phyloP scores from a whole-genome alignment of 2,888 invertebrate genomes.

The Argyresthia goedartella region DNA sequence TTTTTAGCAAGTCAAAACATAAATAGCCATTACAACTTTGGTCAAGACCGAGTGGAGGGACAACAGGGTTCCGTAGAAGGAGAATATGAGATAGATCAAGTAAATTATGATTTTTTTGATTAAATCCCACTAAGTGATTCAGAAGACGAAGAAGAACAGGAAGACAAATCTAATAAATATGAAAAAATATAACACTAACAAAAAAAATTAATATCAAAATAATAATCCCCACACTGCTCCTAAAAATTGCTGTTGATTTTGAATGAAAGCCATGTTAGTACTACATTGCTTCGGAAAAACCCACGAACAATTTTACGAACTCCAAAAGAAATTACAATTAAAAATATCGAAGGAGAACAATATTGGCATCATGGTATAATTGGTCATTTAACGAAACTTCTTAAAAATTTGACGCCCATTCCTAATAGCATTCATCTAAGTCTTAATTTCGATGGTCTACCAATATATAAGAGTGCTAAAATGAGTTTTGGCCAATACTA shows the following conservation, averaged over 20 bases:
- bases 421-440: no score
- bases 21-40: background rate
- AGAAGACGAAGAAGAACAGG: constrained; percentile 2
- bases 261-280: background rate
- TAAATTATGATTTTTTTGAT: background rate
- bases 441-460: no score
- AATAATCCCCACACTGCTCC: constrained; percentile 5
- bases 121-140: background rate
- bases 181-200: constrained; percentile 3
- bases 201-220: constrained; percentile 4
- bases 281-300: background rate
- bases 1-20: background rate
- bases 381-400: no score
- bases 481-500: no score
- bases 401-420: no score
- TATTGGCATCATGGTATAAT: constrained; percentile 9
- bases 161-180: background rate
- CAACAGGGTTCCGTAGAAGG: background rate
- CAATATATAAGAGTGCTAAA: no score
- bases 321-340: background rate
- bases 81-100: background rate
- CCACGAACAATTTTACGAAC: constrained; percentile 2
- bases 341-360: constrained; percentile 3
- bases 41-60: background rate
- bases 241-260: constrained; percentile 1